Conservation (phyloP, 92 coral and sea anemone species). For the Meandrina meandrites region DNA sequence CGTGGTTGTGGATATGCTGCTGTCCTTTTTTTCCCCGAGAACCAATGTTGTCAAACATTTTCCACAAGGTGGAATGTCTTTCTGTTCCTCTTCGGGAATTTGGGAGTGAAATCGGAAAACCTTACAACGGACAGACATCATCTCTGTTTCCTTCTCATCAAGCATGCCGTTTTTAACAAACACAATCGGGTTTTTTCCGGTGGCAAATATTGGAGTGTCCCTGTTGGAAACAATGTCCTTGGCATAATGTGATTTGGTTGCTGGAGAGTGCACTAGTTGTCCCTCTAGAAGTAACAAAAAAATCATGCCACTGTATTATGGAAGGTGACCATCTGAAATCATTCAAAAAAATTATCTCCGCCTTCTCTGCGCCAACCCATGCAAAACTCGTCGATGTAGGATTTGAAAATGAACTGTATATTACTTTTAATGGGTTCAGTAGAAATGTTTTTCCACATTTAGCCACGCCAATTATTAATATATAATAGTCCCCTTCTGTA, state of each 20-base stretch:
- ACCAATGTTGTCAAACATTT: too few species aligned
- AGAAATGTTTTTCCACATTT: constrained; percentile 1
- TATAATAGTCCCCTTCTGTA: not conserved
- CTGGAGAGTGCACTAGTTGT: constrained; percentile 47
- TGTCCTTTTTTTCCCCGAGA: too few species aligned
- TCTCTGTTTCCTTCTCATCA: too few species aligned
- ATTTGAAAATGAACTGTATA: constrained; percentile 11
- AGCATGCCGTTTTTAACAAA: too few species aligned
- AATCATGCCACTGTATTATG: too few species aligned
- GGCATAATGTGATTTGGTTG: constrained; percentile 57
- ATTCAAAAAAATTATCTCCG: constrained; percentile 34
- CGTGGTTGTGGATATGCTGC: too few species aligned
- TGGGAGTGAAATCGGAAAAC: too few species aligned
- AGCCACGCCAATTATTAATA: not conserved
- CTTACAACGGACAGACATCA: too few species aligned
- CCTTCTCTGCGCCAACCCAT: constrained; percentile 62
- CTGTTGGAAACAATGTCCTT: constrained; percentile 34
- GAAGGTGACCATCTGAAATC: constrained; percentile 51
- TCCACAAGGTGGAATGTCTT: too few species aligned
- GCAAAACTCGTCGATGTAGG: constrained; percentile 50
- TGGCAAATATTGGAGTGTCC: constrained; percentile 57
- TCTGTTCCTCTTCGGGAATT: constrained; percentile 22
- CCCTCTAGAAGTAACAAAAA: not conserved
- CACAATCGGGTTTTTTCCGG: constrained; percentile 46
- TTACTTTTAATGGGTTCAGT: constrained; percentile 7